Percentiles rank a stretch among this genome's conserved stretches.
Evolutionary conservation across 1,140 invertebrate genomes (phyloP).

Genomic region (Danaus plexippus): DNA sequence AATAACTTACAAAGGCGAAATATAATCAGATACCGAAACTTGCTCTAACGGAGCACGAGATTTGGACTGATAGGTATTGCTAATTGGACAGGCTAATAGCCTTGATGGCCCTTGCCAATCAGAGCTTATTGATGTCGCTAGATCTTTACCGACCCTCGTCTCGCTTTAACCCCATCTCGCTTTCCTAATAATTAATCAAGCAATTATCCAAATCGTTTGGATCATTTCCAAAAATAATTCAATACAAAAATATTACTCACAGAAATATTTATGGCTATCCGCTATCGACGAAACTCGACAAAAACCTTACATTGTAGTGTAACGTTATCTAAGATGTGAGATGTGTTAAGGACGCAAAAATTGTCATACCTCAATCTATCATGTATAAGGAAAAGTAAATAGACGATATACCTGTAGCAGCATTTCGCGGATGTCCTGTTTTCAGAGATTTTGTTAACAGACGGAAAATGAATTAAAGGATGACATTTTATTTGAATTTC

Average conservation of each 20-base stretch:
- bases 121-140: slow-evolving; percentile 62
- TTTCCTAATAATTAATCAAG: slow-evolving; percentile 64
- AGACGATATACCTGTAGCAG: no score
- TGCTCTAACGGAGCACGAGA: slow-evolving; percentile 29
- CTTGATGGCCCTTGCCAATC: slow-evolving; percentile 60
- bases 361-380: no score
- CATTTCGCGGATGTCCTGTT: no score
- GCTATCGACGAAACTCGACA: no score
- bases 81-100: slow-evolving; percentile 60
- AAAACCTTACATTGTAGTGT: no score
- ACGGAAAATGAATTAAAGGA: no score
- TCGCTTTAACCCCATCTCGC: slow-evolving; percentile 55
- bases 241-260: slow-evolving; percentile 4
- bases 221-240: slow-evolving; percentile 22
- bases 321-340: no score
- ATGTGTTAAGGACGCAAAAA: no score
- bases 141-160: slow-evolving; percentile 60
- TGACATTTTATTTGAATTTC: no score
- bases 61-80: slow-evolving; percentile 42
- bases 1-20: slow-evolving; percentile 22
- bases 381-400: no score
- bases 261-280: no score
- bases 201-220: slow-evolving; percentile 47
- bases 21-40: slow-evolving; percentile 21
- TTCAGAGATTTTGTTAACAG: no score